Conservation (phyloP, 2,113 vertebrate species). For the Grammomys dolichurus region DNA sequence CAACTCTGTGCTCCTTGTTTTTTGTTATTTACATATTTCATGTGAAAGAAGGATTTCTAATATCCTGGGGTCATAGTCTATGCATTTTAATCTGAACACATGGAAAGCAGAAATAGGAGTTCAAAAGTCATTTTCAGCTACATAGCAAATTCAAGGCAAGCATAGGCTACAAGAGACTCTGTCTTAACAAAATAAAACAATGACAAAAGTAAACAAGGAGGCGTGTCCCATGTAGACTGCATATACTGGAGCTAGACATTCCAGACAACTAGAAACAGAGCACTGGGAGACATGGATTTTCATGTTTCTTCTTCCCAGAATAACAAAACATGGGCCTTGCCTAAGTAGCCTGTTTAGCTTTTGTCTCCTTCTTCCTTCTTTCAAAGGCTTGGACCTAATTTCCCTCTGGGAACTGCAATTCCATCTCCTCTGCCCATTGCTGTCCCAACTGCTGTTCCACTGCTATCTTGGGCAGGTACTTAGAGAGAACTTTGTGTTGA, state of each 20-base stretch:
- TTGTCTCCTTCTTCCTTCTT: neutral
- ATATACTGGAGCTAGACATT: neutral
- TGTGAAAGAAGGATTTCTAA: neutral
- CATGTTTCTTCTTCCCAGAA: neutral
- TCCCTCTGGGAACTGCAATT: neutral
- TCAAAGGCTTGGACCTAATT: neutral
- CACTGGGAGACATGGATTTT: neutral
- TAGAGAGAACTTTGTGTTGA: neutral
- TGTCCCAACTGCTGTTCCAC: neutral
- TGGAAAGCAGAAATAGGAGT: neutral
- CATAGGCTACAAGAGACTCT: neutral
- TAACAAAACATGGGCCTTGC: neutral
- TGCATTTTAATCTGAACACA: neutral
- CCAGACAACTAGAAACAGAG: neutral
- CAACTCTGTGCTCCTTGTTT: neutral
- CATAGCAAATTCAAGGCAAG: neutral
- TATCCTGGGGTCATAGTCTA: neutral
- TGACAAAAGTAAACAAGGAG: too few relatives aligned
- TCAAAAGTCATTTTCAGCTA: neutral
- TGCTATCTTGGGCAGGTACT: neutral
- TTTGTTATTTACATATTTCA: neutral
- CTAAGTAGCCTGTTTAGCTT: neutral
- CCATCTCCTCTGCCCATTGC: neutral
- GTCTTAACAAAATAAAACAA: neutral
- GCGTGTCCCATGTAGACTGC: neutral